Evolutionary conservation across 2,797 vertebrate species (phyloP).

Genomic region (Lithobates pipiens): DNA sequence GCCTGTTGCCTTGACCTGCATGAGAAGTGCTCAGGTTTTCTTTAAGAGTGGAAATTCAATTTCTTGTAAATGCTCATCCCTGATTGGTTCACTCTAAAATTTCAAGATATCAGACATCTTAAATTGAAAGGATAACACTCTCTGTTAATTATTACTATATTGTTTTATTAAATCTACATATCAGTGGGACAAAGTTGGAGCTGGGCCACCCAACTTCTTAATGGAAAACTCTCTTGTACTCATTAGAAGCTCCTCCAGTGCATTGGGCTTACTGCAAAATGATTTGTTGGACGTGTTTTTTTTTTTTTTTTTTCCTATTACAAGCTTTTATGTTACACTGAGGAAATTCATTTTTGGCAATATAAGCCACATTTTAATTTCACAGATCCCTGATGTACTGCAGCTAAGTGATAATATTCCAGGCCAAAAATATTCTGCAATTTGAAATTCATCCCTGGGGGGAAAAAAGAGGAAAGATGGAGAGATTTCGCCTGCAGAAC

Average conservation of each 20-base stretch:
- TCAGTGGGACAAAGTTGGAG: not conserved
- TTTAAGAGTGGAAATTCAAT: too few species aligned
- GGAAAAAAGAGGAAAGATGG: not conserved
- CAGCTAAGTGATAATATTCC: slow-evolving; percentile 29
- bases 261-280: not conserved
- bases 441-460: not conserved
- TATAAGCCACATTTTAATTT: slow-evolving; percentile 38
- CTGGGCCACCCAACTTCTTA: not conserved
- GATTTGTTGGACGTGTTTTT: slow-evolving; percentile 26
- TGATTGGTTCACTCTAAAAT: too few species aligned
- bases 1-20: too few species aligned
- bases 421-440: slow-evolving; percentile 11
- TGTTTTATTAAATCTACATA: not conserved
- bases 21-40: too few species aligned
- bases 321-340: slow-evolving; percentile 31
- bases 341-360: slow-evolving; percentile 47
- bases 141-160: not conserved
- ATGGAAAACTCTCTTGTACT: slow-evolving; percentile 7
- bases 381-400: slow-evolving; percentile 12
- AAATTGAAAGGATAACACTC: too few species aligned
- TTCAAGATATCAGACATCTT: too few species aligned
- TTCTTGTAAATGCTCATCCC: too few species aligned
- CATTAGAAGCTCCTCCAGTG: slow-evolving; percentile 22
- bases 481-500: not conserved
- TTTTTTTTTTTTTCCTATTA: not conserved